Percentiles rank a stretch among this genome's conserved stretches.
phyloP scores from a whole-genome alignment of 2,113 vertebrate species.

The Ceuthmochares aereus region DNA sequence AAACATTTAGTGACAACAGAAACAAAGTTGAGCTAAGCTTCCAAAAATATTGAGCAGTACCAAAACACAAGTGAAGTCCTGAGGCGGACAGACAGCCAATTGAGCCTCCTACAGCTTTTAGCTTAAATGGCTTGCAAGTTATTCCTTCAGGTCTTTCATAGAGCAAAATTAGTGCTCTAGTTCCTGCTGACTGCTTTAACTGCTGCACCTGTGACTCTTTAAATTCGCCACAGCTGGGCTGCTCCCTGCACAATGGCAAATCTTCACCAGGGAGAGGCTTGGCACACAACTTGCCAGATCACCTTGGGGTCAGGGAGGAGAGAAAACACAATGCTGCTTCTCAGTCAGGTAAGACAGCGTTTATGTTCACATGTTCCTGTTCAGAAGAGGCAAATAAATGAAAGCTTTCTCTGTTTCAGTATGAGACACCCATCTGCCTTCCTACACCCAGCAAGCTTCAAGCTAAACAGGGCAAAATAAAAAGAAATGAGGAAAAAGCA shows the following conservation, averaged over 20 bases:
- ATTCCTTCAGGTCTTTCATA: background rate
- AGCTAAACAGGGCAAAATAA: background rate
- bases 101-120: background rate
- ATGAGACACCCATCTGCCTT: background rate
- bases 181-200: background rate
- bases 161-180: background rate
- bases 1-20: background rate
- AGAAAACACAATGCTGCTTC: background rate
- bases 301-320: background rate
- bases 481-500: background rate
- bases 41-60: background rate
- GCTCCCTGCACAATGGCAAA: background rate
- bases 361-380: background rate
- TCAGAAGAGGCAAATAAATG: background rate
- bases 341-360: background rate
- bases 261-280: background rate
- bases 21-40: background rate
- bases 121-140: background rate
- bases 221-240: background rate
- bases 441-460: background rate
- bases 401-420: background rate
- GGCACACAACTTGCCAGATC: background rate
- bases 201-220: background rate
- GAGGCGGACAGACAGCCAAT: background rate
- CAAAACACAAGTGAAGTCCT: background rate